A percentile compares a stretch with the other conserved stretches of the same genome.
Conservation (phyloP, 2,113 vertebrate genomes). For the Lutjanus erythropterus region DNA sequence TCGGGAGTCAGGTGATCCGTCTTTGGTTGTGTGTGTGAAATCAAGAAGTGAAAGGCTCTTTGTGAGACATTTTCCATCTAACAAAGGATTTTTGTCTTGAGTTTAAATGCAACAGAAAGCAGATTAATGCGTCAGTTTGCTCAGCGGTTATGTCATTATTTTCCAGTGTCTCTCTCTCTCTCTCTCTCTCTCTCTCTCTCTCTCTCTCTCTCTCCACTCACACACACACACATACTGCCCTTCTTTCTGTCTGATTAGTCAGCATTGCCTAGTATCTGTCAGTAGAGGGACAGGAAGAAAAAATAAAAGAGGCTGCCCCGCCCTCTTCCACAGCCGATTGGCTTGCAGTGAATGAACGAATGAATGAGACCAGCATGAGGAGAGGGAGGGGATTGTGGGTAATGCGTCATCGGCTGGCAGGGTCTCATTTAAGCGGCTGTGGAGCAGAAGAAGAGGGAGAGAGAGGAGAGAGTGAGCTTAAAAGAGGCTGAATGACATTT, state of each 20-base stretch:
- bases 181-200: constrained; percentile 17
- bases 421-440: constrained; percentile 68
- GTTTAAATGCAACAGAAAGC: constrained; percentile 19
- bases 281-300: not conserved
- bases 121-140: constrained; percentile 31
- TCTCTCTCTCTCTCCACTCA: constrained; percentile 18
- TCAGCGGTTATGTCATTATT: constrained; percentile 86
- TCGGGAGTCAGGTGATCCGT: constrained; percentile 17
- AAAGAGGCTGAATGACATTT: constrained; percentile 57
- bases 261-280: constrained; percentile 50
- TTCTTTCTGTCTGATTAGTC: constrained; percentile 70
- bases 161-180: constrained; percentile 53
- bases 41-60: constrained; percentile 11
- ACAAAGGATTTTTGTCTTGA: constrained; percentile 19
- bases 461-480: constrained; percentile 39
- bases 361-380: constrained; percentile 47
- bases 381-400: constrained; percentile 60
- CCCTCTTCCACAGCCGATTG: constrained; percentile 51
- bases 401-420: constrained; percentile 72
- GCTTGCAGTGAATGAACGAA: constrained; percentile 39
- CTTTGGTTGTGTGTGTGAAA: constrained; percentile 6
- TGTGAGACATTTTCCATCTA: constrained; percentile 50
- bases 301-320: not conserved
- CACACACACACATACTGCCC: constrained; percentile 23
- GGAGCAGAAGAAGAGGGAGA: constrained; percentile 23